A percentile compares a stretch with the other conserved stretches of the same genome.
These are phyloP conservation scores for Pammene aurita DNA, from an alignment of 2,888 invertebrate genomes.

Conservation along the genomic window DNA sequence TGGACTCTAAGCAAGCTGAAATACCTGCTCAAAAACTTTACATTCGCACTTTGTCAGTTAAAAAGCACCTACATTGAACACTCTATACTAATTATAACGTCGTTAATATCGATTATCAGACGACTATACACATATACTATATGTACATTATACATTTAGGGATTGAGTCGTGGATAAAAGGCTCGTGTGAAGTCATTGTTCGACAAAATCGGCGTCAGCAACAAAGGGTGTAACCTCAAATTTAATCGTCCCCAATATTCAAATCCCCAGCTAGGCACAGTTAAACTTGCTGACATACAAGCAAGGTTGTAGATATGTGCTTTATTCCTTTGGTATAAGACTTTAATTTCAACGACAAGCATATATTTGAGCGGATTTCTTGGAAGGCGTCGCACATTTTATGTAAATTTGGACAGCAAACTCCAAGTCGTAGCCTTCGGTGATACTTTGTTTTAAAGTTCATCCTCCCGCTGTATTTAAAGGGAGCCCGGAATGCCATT, in stretches of 20 bases:
- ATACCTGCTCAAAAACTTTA: too few species aligned
- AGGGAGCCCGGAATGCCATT: not conserved
- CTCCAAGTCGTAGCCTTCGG: slow-evolving; percentile 5
- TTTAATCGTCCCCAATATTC: slow-evolving; percentile 35
- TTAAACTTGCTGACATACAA: slow-evolving; percentile 14
- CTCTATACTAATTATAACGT: too few species aligned
- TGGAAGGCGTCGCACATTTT: slow-evolving; percentile 12
- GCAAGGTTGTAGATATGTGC: slow-evolving; percentile 35
- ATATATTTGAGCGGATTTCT: not conserved
- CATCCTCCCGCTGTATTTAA: not conserved
- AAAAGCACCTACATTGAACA: too few species aligned
- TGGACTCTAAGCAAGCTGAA: too few species aligned
- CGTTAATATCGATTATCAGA: slow-evolving; percentile 1
- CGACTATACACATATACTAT: not conserved
- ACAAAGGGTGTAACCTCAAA: slow-evolving; percentile 31
- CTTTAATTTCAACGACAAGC: slow-evolving; percentile 12
- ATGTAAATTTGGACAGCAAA: slow-evolving; percentile 20
- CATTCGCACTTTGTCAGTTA: too few species aligned
- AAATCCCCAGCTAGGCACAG: slow-evolving; percentile 17
- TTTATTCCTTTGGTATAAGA: slow-evolving; percentile 42
- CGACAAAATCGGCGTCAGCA: slow-evolving; percentile 27
- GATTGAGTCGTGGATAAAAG: slow-evolving; percentile 12
- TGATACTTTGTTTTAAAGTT: slow-evolving; percentile 16
- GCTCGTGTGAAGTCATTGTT: slow-evolving; percentile 22
- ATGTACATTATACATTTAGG: not conserved